Conservation (phyloP, 2,888 invertebrate species). For the Cheilosia variabilis region DNA sequence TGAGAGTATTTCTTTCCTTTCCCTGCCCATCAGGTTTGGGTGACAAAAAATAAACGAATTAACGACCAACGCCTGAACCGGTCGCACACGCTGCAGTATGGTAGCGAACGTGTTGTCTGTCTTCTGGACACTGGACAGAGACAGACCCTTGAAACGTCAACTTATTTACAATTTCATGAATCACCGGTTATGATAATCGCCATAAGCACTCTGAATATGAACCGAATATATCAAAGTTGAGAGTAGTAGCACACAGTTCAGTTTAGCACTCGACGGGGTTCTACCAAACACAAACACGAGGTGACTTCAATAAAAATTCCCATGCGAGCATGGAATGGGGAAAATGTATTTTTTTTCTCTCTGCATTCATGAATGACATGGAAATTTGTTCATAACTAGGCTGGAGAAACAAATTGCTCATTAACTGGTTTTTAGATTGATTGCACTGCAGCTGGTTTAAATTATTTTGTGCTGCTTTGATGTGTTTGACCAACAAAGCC, state of each 20-base stretch:
- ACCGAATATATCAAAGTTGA: constrained; percentile 41
- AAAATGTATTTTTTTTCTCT: constrained; percentile 1
- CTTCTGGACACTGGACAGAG: constrained; percentile 28
- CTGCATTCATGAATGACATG: constrained; percentile 38
- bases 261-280: constrained; percentile 14
- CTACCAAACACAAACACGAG: constrained; percentile 2
- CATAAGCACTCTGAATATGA: constrained; percentile 29
- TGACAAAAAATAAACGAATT: constrained; percentile 39
- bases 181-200: constrained; percentile 72
- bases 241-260: constrained; percentile 2
- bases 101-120: constrained; percentile 3
- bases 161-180: constrained; percentile 71
- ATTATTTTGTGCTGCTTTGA: too few relatives aligned
- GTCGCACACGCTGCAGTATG: constrained; percentile 13
- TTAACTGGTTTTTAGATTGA: not conserved
- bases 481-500: too few relatives aligned
- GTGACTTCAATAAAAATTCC: constrained; percentile 57
- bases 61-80: constrained; percentile 65
- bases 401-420: constrained; percentile 5
- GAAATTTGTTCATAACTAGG: constrained; percentile 20
- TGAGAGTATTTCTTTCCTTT: constrained; percentile 30
- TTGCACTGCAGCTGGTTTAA: too few relatives aligned
- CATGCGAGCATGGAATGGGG: not conserved
- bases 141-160: constrained; percentile 61
- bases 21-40: constrained; percentile 59